Evolutionary conservation across 2,888 invertebrate species (phyloP), one percentile per base, ranked within the genome.

Genomic region (Meiosimyza platycephala): DNA sequence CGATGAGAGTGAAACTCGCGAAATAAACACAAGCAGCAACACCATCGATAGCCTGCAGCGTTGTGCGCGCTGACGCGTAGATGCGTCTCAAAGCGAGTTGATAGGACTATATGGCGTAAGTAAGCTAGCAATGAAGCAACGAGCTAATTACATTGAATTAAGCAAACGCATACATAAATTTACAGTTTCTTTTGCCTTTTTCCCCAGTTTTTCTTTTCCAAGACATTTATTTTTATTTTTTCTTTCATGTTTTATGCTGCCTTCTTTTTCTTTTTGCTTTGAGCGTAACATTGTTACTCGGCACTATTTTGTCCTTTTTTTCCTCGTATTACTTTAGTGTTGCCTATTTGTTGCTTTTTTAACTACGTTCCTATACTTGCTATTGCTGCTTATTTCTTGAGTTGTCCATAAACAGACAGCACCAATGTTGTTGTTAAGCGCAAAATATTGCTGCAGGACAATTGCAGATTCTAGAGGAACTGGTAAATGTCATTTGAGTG

Each of bases 121-220:
- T 52, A n/a, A 40, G n/a, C 66, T 55, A 55, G 40, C 54, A 28
- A 40, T 5, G 60, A 52, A 50, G 59, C 22, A 59, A 57, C 68
- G 18, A 72, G 70, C 74, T 74, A 74, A 74, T 74, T 74, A 70
- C 72, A 74, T 70, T 66, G 74, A 74, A 72, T 74, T 72, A 74
- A 74, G 70, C 70, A 60, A 60, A 69, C 59, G 28, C 68, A 33
- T 50, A 62, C 60, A 62, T 40, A 62, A 59, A 50, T 51, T 12
- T 50, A 47, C 15, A 28, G n/a, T 40, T 62, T 62, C 40, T 62
- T n/a, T 6, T 40, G 57, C 33, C 16, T n/a, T 62, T 62, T 62
- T 60, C 28, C 13, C 28, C 9, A 15, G 40, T 28, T 60, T 57
- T 59, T 13, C 28, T 57, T n/a, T 28, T 28, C 28, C 28, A 28